These are phyloP conservation scores for Pundamilia nyererei DNA, from an alignment of 2,113 vertebrate species.

Conservation along the genomic window DNA sequence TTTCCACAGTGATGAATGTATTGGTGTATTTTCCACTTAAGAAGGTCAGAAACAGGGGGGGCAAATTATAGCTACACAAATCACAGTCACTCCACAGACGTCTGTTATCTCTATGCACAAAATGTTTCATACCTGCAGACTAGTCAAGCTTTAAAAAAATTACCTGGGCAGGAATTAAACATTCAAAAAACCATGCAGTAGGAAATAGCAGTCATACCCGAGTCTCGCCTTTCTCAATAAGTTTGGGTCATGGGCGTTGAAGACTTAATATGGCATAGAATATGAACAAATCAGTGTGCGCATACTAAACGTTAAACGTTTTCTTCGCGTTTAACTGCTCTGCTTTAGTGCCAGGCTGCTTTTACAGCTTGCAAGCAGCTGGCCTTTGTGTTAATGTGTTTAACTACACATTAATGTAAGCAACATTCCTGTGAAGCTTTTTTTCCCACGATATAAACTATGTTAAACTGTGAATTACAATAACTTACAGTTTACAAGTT, in stretches of 20 bases:
- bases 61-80: accelerated
- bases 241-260: accelerated
- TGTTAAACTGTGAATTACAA: accelerated
- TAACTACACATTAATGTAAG: background rate
- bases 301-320: background rate
- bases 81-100: background rate
- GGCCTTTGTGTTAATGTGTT: background rate
- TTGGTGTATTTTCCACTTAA: too few relatives aligned
- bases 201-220: background rate
- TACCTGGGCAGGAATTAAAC: accelerated
- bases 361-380: background rate
- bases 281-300: background rate
- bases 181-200: accelerated
- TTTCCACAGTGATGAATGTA: too few relatives aligned
- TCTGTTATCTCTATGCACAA: accelerated
- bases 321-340: background rate
- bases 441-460: accelerated
- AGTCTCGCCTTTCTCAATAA: accelerated
- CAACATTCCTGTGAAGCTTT: background rate
- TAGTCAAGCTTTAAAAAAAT: accelerated
- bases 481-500: too few relatives aligned
- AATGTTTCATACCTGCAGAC: background rate
- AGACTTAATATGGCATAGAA: accelerated
- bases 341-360: accelerated
- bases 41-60: too few relatives aligned